phyloP scores from a whole-genome alignment of 2,113 vertebrate genomes.

The Actinemys pallida region DNA sequence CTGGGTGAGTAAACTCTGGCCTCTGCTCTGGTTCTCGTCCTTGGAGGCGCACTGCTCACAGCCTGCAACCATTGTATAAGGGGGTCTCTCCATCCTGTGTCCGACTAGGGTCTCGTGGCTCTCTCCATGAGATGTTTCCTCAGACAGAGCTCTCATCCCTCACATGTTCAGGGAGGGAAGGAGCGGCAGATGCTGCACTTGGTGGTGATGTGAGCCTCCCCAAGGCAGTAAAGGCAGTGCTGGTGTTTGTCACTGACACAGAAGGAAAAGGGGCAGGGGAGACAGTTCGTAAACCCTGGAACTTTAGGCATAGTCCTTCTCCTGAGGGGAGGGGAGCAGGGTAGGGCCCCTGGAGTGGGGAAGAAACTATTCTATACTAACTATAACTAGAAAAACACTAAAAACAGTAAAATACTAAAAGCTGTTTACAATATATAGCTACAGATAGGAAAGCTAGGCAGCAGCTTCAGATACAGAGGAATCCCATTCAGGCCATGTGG shows the following conservation, averaged over 20 bases:
- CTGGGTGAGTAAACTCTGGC: too few relatives aligned
- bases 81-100: neutral
- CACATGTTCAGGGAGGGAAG: too few relatives aligned
- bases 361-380: neutral
- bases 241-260: neutral
- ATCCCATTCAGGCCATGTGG: too few relatives aligned
- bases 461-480: too few relatives aligned
- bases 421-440: too few relatives aligned
- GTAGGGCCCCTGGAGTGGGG: neutral
- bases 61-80: neutral
- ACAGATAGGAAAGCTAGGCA: too few relatives aligned
- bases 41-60: neutral
- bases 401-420: too few relatives aligned
- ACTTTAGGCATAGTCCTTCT: neutral
- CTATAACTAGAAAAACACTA: too few relatives aligned
- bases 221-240: neutral
- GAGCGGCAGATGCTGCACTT: too few relatives aligned
- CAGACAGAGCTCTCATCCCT: neutral
- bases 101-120: neutral
- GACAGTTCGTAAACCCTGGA: neutral
- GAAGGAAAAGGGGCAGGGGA: neutral
- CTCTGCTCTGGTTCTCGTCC: too few relatives aligned
- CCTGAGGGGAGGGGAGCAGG: too few relatives aligned
- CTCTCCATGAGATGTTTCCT: neutral
- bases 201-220: too few relatives aligned